Base-by-base conservation (phyloP, 2,797 vertebrate species). In the Salarias fasciatus region DNA sequence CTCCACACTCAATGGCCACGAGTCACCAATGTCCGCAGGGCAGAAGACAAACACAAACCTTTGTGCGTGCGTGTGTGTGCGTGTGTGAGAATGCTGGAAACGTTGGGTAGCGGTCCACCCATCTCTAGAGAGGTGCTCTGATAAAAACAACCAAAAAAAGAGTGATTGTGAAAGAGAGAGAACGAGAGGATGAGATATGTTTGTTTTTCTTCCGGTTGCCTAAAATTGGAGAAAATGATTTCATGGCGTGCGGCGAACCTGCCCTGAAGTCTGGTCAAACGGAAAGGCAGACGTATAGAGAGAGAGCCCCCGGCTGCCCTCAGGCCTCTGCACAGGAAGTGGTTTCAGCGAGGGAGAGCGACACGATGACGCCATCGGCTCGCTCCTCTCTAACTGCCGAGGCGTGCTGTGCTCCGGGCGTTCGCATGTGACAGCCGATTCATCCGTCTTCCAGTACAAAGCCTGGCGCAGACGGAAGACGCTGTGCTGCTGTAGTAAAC, bases 191-290 rank as follows among this genome's bases (percentile, higher is more conserved):
- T 70, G 47, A 56, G 30, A 73, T 38, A 35, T 80, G 74, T 84
- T 80, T 81, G 68, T 59, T 79, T 83, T 84, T 62, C 73, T 4
- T 31, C 30, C n/a, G n/a, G 56, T 57, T 43, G 50, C 63, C 69
- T 87, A 80, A 87, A 88, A 91, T 88, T 86, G 87, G 85, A 91
- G 3, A 35, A 91, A 90, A 91, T 78, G 72, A 87, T 87, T 81
- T 82, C 86, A 85, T 77, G 62, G 47, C 18, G 54, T 89, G 72
- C 71, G 72, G 63, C 36, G 79, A 70, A 86, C 83, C 43, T 75
- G 69, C 64, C 83, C 74, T 4, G 14, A 33, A 70, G 42, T 60
- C 53, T 33, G 28, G 47, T 56, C 50, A 49, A 44, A 54, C 75
- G 49, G 5, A 58, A 14, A 65, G 24, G 70, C 29, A 75, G 31